These are phyloP conservation scores for Anastatus disparis DNA, from an alignment of 1,140 invertebrate genomes.

Conservation along the genomic window DNA sequence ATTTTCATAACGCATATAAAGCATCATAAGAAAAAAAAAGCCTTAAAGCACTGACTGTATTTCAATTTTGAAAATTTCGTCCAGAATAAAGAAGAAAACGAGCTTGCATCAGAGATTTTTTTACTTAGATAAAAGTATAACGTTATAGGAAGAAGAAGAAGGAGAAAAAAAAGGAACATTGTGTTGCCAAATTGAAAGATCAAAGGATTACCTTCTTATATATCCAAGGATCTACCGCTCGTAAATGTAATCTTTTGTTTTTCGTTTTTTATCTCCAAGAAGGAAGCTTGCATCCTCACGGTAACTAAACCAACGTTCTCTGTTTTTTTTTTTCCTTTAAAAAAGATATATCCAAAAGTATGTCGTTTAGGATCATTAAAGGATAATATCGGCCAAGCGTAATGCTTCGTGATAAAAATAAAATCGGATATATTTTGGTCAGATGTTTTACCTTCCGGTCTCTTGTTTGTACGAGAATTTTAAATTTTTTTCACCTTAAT, in stretches of 20 bases:
- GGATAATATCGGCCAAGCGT: slow-evolving; percentile 14
- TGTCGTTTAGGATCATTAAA: slow-evolving; percentile 34
- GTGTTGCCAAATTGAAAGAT: slow-evolving; percentile 54
- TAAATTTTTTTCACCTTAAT: slow-evolving; percentile 9
- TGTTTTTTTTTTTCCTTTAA: too few species aligned
- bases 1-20: background rate
- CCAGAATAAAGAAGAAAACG: too few species aligned
- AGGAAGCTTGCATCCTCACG: slow-evolving; percentile 1
- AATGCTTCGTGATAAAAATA: slow-evolving; percentile 23
- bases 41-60: background rate
- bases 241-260: slow-evolving; percentile 43
- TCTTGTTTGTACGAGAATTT: background rate
- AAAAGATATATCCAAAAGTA: slow-evolving; percentile 1
- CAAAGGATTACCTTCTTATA: slow-evolving; percentile 51
- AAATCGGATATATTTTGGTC: slow-evolving; percentile 7
- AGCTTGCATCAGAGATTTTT: background rate
- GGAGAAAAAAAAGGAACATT: background rate
- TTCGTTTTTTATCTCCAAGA: too few species aligned
- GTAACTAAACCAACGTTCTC: background rate
- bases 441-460: too few species aligned
- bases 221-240: slow-evolving; percentile 21
- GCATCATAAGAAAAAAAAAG: background rate
- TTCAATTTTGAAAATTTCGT: slow-evolving; percentile 10
- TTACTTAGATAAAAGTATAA: slow-evolving; percentile 26
- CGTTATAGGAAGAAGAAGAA: too few species aligned